Evolutionary conservation across 1,140 invertebrate species (phyloP), one percentile per base, ranked within the genome.

Genomic region (Plutomurus gul): DNA sequence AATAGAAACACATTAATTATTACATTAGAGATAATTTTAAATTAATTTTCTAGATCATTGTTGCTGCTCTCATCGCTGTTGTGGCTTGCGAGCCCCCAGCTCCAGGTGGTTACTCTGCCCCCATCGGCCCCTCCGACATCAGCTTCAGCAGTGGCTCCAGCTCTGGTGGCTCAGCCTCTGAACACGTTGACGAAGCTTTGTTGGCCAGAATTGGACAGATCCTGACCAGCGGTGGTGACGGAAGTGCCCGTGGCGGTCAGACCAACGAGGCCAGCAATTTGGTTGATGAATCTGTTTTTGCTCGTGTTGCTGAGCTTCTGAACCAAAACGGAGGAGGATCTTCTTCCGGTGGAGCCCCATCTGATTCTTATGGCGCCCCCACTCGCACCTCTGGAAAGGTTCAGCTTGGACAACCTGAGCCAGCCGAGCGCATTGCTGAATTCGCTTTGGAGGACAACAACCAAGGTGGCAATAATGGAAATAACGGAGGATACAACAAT

Each of bases 341-440:
- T 30, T 40, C 27, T 7, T 47, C 70, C 18, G 72, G 72, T 13
- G 77, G 72, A 27, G 13, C 37, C 39, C 25, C 73, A 75, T 70
- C 72, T 22, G 18, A 36, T 7, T 18, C 25, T 47, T 78, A 74
- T 74, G 70, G 70, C 18, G 70, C 43, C 30, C 77, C 77, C 40
- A 7, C 77, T 16, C 72, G 49, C 16, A 47, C 20, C 5, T 79
- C 78, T 18, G 77, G 77, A 30, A 3, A 2, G 22, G 73, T 33
- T 51, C 16, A 20, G 18, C 37, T 79, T 25, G 78, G 78, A 49
- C 51, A 49, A 51, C 78, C 78, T n/a, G 78, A 79, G 43, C 13
- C 27, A 0, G 78, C 78, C 43, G 51, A 79, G 51, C 36, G 60
- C n/a, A 60, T 79, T 71, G 78, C 72, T 27, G 78, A 79, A 60